Evolutionary conservation across 2,113 vertebrate genomes (phyloP).

Genomic region (Gallinago media): DNA sequence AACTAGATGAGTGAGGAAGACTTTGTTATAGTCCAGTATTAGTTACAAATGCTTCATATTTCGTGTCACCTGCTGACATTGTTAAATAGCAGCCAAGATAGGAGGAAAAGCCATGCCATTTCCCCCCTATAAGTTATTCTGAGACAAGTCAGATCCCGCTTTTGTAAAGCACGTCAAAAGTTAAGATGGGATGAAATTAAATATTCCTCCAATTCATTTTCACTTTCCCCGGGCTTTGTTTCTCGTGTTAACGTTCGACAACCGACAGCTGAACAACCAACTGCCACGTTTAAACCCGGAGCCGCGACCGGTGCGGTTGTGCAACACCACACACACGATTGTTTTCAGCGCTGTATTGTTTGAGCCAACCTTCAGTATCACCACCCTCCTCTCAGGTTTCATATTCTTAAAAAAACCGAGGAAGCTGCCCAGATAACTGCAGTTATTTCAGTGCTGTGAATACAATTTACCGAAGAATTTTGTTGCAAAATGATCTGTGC

Average conservation of each 20-base stretch:
- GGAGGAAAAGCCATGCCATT: background rate
- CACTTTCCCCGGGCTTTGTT: background rate
- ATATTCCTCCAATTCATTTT: background rate
- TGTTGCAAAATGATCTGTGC: accelerated
- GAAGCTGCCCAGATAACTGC: background rate
- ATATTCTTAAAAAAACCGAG: background rate
- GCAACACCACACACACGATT: background rate
- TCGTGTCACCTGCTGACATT: background rate
- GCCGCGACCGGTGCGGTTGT: background rate
- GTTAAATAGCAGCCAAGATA: background rate
- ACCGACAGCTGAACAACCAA: background rate
- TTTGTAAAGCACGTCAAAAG: background rate
- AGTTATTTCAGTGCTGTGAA: accelerated
- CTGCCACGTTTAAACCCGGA: constrained; percentile 20
- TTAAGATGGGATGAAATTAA: background rate
- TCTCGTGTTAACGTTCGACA: background rate
- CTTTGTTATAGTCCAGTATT: background rate
- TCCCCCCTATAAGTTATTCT: background rate
- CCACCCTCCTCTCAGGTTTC: background rate
- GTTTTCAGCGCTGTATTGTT: background rate
- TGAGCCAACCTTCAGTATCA: accelerated
- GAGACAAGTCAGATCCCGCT: background rate
- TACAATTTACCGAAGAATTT: background rate
- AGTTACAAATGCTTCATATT: background rate
- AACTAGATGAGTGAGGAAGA: background rate